Evolutionary conservation across 2,888 invertebrate genomes (phyloP).

Genomic region (Craniophora ligustri): DNA sequence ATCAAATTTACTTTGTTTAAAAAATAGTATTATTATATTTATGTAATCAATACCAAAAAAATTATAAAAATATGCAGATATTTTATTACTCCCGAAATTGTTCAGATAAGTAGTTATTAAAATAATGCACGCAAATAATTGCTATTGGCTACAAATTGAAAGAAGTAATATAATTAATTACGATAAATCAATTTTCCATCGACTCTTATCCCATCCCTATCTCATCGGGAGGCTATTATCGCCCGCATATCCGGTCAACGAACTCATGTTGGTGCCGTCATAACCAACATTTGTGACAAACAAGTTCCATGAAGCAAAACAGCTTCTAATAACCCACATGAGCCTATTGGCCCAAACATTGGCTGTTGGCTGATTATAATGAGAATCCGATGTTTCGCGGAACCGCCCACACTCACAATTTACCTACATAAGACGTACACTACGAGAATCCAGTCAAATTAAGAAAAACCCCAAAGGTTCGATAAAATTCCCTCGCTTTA

Average conservation of each 20-base stretch:
- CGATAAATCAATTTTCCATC: conserved; percentile 53
- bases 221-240: conserved; percentile 64
- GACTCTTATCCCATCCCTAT: conserved; percentile 55
- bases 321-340: neutral
- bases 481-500: conserved; percentile 17
- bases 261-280: conserved; percentile 47
- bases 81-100: too few species aligned
- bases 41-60: too few species aligned
- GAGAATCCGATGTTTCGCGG: conserved; percentile 4
- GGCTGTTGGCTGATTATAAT: conserved; percentile 27
- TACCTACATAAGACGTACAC: conserved; percentile 23
- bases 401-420: conserved; percentile 27
- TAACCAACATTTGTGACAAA: conserved; percentile 32
- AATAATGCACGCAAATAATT: neutral
- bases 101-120: too few species aligned
- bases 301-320: conserved; percentile 8
- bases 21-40: too few species aligned
- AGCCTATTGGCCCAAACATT: conserved; percentile 38
- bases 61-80: too few species aligned
- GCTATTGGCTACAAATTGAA: conserved; percentile 4
- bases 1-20: too few species aligned
- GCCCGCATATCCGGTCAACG: conserved; percentile 66
- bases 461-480: conserved; percentile 24
- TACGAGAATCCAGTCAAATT: conserved; percentile 17
- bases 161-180: conserved; percentile 37